Percentiles rank a stretch among this genome's conserved stretches.
phyloP scores from a whole-genome alignment of 2,113 vertebrate genomes.

The Psophia crepitans region DNA sequence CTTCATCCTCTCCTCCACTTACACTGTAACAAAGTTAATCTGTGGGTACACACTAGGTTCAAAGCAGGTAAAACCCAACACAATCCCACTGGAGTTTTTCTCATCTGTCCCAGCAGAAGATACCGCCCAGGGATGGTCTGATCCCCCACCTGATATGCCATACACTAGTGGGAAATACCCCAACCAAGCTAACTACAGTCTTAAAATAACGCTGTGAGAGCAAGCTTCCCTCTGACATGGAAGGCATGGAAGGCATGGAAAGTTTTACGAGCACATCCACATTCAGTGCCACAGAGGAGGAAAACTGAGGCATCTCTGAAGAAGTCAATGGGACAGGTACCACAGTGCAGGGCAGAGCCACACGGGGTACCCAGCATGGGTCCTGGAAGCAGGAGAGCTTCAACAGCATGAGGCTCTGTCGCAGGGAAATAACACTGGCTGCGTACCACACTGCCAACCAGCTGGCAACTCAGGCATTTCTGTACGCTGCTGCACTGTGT shows the following conservation, averaged over 20 bases:
- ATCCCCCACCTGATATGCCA: not conserved
- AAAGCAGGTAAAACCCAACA: not conserved
- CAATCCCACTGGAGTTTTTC: not conserved
- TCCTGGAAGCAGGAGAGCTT: not conserved
- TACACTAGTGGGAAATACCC: not conserved
- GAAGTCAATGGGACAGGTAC: not conserved
- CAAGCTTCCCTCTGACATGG: not conserved
- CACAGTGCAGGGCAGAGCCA: not conserved
- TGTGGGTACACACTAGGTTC: not conserved
- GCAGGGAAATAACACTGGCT: not conserved
- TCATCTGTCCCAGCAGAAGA: not conserved
- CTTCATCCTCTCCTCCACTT: not conserved
- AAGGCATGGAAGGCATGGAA: not conserved
- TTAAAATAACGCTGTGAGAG: not conserved
- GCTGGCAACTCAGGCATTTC: not conserved
- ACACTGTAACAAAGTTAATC: not conserved
- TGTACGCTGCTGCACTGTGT: not conserved
- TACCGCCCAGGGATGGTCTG: not conserved
- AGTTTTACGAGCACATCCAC: fast-evolving
- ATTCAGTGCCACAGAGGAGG: not conserved
- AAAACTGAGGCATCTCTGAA: not conserved
- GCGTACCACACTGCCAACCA: not conserved
- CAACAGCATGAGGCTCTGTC: not conserved
- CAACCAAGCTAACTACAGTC: not conserved
- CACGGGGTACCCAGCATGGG: not conserved